These are phyloP conservation scores for Ochropleura leucogaster DNA, from an alignment of 2,888 invertebrate genomes.

Conservation along the genomic window DNA sequence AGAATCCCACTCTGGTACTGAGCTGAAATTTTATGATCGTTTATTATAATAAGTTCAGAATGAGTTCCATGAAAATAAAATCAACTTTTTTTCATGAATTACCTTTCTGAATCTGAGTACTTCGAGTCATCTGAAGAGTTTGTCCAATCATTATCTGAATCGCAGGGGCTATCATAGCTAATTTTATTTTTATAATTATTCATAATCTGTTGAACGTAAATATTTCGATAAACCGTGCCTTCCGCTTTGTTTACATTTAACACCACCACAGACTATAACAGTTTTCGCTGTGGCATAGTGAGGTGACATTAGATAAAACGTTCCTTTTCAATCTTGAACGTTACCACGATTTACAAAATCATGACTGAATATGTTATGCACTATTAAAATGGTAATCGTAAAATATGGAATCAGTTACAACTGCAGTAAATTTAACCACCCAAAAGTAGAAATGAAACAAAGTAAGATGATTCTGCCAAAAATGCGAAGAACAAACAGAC, in stretches of 20 bases:
- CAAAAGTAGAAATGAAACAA: too few relatives aligned
- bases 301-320: too few relatives aligned
- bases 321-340: too few relatives aligned
- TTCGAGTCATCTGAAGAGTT: conserved; percentile 88
- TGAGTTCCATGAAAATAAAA: neutral
- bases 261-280: too few relatives aligned
- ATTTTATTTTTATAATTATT: conserved; percentile 76
- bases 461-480: neutral
- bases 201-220: conserved; percentile 62
- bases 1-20: conserved; percentile 93
- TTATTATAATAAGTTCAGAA: neutral
- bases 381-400: too few relatives aligned
- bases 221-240: conserved; percentile 1
- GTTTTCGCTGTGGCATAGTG: too few relatives aligned
- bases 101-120: conserved; percentile 92
- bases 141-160: conserved; percentile 87
- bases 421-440: too few relatives aligned
- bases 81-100: conserved; percentile 12
- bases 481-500: too few relatives aligned
- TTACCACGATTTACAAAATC: too few relatives aligned
- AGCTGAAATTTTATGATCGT: conserved; percentile 81
- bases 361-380: too few relatives aligned
- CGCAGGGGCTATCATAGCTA: conserved; percentile 83
- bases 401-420: too few relatives aligned
- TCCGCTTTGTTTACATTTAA: conserved; percentile 2